Conservation (phyloP, 1,140 invertebrate genomes). For the Procambarus clarkii region DNA sequence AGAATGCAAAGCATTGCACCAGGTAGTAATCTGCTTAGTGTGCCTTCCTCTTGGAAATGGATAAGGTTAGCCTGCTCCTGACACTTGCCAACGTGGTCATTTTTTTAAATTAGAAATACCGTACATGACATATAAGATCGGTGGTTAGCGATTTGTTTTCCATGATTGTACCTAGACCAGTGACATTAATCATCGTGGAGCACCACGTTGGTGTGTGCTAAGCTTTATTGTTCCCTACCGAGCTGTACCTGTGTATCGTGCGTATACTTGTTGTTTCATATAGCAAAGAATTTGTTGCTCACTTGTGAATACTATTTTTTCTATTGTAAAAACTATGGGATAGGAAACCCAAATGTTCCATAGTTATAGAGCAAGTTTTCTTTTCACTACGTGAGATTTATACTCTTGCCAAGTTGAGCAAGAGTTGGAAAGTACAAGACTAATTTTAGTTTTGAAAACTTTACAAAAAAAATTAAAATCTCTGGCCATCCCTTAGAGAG, state of each 20-base stretch:
- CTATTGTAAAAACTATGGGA: slow-evolving; percentile 53
- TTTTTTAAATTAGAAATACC: slow-evolving; percentile 17
- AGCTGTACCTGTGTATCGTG: slow-evolving; percentile 64
- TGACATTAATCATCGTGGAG: neutral
- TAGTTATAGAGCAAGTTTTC: slow-evolving; percentile 46
- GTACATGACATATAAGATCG: neutral
- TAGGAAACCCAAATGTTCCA: slow-evolving; percentile 35
- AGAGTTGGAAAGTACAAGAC: slow-evolving; percentile 66
- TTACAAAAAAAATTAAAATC: slow-evolving; percentile 32
- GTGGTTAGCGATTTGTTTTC: slow-evolving; percentile 8
- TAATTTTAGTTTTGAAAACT: slow-evolving; percentile 60
- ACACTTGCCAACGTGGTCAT: slow-evolving; percentile 38
- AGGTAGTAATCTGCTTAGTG: slow-evolving; percentile 22
- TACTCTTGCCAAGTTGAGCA: slow-evolving; percentile 62
- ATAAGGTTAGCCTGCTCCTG: slow-evolving; percentile 49
- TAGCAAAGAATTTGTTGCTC: slow-evolving; percentile 65
- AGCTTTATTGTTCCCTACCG: slow-evolving; percentile 61
- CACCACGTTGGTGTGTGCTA: slow-evolving; percentile 20
- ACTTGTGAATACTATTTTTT: slow-evolving; percentile 68
- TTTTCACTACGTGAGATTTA: slow-evolving; percentile 28
- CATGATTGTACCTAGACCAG: neutral
- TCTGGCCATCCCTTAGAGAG: slow-evolving; percentile 52
- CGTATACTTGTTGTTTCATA: slow-evolving; percentile 60
- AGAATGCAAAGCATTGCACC: neutral
- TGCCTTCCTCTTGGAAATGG: slow-evolving; percentile 28